These are phyloP conservation scores for Patiria miniata DNA, from an alignment of 35 echinoderm and acorn worm genomes.

Conservation along the genomic window DNA sequence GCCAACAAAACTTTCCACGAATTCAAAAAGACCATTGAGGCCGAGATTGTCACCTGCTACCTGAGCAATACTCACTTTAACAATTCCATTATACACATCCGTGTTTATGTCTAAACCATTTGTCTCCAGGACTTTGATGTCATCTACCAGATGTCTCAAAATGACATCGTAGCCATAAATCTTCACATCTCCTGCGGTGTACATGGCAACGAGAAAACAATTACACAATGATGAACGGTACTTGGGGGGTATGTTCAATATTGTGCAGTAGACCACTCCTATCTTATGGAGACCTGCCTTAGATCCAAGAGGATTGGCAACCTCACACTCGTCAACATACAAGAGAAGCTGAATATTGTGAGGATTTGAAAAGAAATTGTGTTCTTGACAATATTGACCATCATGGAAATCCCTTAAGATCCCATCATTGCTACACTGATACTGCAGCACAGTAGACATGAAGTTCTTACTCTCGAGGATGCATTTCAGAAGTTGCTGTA, in stretches of 20 bases:
- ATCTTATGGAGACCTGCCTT: slow-evolving; percentile 70
- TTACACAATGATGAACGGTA: slow-evolving; percentile 51
- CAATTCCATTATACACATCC: slow-evolving; percentile 21
- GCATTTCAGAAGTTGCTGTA: neutral
- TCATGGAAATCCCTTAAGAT: slow-evolving; percentile 52
- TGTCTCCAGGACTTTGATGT: slow-evolving; percentile 40
- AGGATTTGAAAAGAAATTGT: slow-evolving; percentile 29
- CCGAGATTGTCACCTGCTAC: slow-evolving; percentile 77
- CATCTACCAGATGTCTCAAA: slow-evolving; percentile 37
- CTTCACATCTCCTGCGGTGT: slow-evolving; percentile 47
- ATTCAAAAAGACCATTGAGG: slow-evolving; percentile 56
- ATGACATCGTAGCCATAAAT: slow-evolving; percentile 54
- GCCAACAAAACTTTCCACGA: slow-evolving; percentile 47
- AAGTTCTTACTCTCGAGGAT: slow-evolving; percentile 34
- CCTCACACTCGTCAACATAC: slow-evolving; percentile 63
- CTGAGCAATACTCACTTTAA: slow-evolving; percentile 56
- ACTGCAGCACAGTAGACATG: slow-evolving; percentile 40
- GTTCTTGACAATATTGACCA: slow-evolving; percentile 50
- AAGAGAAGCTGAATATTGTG: slow-evolving; percentile 21
- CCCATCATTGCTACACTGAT: slow-evolving; percentile 43
- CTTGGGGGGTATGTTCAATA: slow-evolving; percentile 54
- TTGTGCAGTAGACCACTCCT: slow-evolving; percentile 55
- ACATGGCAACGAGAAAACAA: slow-evolving; percentile 54
- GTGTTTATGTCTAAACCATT: slow-evolving; percentile 41
- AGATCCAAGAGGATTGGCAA: slow-evolving; percentile 54